Evolutionary conservation across 2,888 invertebrate genomes (phyloP).

Genomic region (Drosophila seclusa): DNA sequence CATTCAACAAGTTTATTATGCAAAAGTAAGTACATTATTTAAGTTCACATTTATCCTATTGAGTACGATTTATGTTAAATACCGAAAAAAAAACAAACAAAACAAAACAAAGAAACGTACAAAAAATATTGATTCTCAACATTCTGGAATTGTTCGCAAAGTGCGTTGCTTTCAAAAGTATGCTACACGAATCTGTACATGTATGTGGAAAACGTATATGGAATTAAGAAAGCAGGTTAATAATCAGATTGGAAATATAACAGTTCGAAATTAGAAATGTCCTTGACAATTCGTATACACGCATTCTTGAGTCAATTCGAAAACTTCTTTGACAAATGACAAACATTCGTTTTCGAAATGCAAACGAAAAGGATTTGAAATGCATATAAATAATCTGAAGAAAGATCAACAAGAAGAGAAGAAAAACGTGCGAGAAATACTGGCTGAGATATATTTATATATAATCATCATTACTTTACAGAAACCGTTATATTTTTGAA

Average conservation of each 20-base stretch:
- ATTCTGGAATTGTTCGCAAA: neutral
- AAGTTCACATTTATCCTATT: neutral
- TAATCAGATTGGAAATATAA: neutral
- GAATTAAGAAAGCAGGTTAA: neutral
- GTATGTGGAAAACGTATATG: neutral
- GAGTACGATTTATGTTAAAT: neutral
- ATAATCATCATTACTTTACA: neutral
- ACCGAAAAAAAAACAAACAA: neutral
- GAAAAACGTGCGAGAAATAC: too few species aligned
- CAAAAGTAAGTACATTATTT: constrained; percentile 37
- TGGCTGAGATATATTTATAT: neutral
- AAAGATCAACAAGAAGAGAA: too few species aligned
- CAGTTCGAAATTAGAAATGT: neutral
- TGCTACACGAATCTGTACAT: constrained; percentile 25
- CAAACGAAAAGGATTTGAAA: neutral
- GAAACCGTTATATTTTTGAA: neutral
- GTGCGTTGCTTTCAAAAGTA: constrained; percentile 23
- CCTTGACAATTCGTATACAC: neutral
- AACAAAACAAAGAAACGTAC: neutral
- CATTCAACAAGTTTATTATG: constrained; percentile 16
- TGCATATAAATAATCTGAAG: too few species aligned
- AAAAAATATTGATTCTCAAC: neutral
- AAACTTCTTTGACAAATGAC: neutral
- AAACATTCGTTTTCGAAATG: neutral
- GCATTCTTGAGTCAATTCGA: neutral